Base-by-base conservation (phyloP, 2,113 vertebrate species). In the Myrmecophaga tridactyla region DNA sequence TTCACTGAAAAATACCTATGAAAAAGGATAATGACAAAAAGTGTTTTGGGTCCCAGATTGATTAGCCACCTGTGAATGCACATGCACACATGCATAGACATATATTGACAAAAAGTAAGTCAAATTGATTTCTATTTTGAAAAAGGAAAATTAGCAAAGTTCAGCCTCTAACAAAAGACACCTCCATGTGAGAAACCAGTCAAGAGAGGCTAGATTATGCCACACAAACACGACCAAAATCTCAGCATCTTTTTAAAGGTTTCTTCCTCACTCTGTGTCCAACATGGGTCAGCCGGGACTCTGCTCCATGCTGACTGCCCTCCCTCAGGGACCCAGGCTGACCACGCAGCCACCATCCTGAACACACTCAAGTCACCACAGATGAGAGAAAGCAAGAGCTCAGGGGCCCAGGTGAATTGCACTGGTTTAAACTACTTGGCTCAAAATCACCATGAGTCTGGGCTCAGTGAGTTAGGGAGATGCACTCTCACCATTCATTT, bases 1-100 rank as follows among this genome's bases (percentile, higher is more conserved):
- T 63, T 89, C 70, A 80, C 67, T 90, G 51, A 51, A 65, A 76
- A 63, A 62, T n/a, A n/a, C n/a, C n/a, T n/a, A n/a, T n/a, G n/a
- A n/a, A n/a, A n/a, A n/a, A n/a, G n/a, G n/a, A n/a, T 48, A 46
- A 27, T 1, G 20, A 77, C 67, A 75, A 86, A 72, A 65, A 62
- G 53, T 4, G 41, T 18, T 58, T 62, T 63, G 6, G 25, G 36
- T 65, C 1, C 5, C n/a, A 86, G 53, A 11, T n/a, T 15, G 63
- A 6, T 15, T 75, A 7, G 36, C 53, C 76, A 48, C 14, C 13
- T 27, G 1, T 2, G 34, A 9, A 1, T 13, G 34, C 53, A 6
- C 34, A 60, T 43, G 29, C 36, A 31, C 12, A 77, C 31, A 60
- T 11, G 9, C 7, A 6, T 2, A 36, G 2, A n/a, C 27, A 14